Evolutionary conservation across 2,797 vertebrate species (phyloP).

Genomic region (Intellagama lesueurii): DNA sequence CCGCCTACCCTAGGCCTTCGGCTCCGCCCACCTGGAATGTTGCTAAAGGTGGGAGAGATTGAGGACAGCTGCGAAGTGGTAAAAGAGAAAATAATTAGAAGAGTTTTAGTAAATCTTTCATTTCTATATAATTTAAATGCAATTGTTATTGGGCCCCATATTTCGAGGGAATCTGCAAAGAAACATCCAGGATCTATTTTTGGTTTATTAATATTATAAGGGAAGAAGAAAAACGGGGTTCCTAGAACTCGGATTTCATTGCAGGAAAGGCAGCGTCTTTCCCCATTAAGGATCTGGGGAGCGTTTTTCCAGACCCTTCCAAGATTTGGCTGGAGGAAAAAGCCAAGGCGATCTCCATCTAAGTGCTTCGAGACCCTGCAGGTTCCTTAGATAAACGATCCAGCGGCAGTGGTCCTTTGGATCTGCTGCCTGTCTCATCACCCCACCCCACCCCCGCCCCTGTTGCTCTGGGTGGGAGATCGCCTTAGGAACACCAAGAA

Average conservation of each 20-base stretch:
- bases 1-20: neutral
- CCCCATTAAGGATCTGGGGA: neutral
- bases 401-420: neutral
- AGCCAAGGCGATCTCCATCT: neutral
- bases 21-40: constrained; percentile 18
- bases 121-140: neutral
- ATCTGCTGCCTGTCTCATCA: neutral
- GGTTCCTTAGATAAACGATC: neutral
- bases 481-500: neutral
- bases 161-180: neutral
- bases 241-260: neutral
- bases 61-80: neutral
- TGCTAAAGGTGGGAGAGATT: constrained; percentile 9
- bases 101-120: neutral
- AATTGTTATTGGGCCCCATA: neutral
- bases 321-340: neutral
- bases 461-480: neutral
- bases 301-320: neutral
- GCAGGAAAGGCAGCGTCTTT: no score
- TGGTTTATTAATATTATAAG: neutral
- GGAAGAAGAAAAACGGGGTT: neutral
- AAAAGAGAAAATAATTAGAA: neutral
- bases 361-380: neutral
- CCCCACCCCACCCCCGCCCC: no score
- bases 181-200: neutral